Conservation (phyloP, 2,797 vertebrate genomes). For the Taenioides sp. region DNA sequence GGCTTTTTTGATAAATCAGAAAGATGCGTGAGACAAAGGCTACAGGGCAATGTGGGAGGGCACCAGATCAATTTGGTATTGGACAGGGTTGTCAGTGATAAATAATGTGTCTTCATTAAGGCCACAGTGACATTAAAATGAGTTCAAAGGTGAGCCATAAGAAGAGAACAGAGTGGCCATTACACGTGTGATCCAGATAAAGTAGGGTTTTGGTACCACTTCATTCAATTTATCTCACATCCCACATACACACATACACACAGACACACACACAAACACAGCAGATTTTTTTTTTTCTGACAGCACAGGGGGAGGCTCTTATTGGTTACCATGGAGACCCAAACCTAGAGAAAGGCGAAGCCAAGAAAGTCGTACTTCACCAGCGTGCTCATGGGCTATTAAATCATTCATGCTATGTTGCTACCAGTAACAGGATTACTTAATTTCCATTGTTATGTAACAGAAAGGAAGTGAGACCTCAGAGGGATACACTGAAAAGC, state of each 20-base stretch:
- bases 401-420: constrained; percentile 62
- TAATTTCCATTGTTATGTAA: constrained; percentile 56
- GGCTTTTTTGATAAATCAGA: constrained; percentile 31
- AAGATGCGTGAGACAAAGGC: constrained; percentile 16
- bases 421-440: constrained; percentile 49
- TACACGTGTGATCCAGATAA: constrained; percentile 41
- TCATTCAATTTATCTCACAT: constrained; percentile 48
- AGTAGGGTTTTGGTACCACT: constrained; percentile 30
- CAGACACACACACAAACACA: no score
- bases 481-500: constrained; percentile 19
- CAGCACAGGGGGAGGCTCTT: constrained; percentile 67
- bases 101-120: constrained; percentile 38
- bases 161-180: constrained; percentile 29
- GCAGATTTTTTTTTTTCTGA: constrained; percentile 44
- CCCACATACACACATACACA: constrained; percentile 21
- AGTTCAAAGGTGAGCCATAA: constrained; percentile 35
- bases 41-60: constrained; percentile 12
- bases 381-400: constrained; percentile 55
- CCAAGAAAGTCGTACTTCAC: constrained; percentile 58
- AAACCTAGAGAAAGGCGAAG: constrained; percentile 63
- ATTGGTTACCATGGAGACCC: constrained; percentile 76
- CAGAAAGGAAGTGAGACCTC: constrained; percentile 39
- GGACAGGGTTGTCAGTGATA: constrained; percentile 20
- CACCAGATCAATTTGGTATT: constrained; percentile 30
- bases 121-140: constrained; percentile 32